phyloP scores from a whole-genome alignment of 2,888 invertebrate species.

The Spilarctia lutea region DNA sequence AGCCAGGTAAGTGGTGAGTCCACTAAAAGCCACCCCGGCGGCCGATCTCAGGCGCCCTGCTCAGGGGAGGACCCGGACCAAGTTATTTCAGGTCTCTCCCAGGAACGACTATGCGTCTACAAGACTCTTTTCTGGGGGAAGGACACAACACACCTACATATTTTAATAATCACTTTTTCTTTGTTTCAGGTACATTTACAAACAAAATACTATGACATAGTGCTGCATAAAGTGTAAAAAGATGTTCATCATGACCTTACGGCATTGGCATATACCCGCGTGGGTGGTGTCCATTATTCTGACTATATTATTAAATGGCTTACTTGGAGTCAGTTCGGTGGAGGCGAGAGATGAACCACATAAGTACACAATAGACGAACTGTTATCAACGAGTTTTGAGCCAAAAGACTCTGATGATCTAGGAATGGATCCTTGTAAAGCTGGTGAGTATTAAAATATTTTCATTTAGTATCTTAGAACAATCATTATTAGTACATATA shows the following conservation, averaged over 20 bases:
- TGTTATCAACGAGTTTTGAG: constrained; percentile 88
- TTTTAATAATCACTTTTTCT: constrained; percentile 10
- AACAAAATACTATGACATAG: constrained; percentile 70
- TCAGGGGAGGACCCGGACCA: too few relatives aligned
- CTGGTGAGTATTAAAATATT: constrained; percentile 87
- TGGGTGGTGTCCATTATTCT: constrained; percentile 64
- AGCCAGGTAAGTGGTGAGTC: too few relatives aligned
- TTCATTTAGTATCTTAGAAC: background rate
- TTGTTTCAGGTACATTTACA: constrained; percentile 73
- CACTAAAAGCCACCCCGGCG: too few relatives aligned
- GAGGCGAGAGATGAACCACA: constrained; percentile 74
- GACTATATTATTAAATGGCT: constrained; percentile 64
- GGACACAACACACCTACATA: too few relatives aligned
- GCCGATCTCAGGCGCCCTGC: too few relatives aligned
- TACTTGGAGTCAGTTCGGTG: constrained; percentile 60
- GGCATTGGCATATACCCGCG: constrained; percentile 62
- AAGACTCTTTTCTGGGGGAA: too few relatives aligned
- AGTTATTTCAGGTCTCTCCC: too few relatives aligned
- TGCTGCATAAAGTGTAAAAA: constrained; percentile 58
- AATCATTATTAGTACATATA: background rate
- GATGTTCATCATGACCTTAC: constrained; percentile 66
- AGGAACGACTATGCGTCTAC: too few relatives aligned
- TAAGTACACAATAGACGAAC: constrained; percentile 89
- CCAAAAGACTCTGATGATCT: constrained; percentile 90
- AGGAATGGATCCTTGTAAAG: constrained; percentile 95